These are phyloP conservation scores for Cyphomyrus discorhynchus DNA, from an alignment of 2,113 vertebrate genomes.

Conservation along the genomic window DNA sequence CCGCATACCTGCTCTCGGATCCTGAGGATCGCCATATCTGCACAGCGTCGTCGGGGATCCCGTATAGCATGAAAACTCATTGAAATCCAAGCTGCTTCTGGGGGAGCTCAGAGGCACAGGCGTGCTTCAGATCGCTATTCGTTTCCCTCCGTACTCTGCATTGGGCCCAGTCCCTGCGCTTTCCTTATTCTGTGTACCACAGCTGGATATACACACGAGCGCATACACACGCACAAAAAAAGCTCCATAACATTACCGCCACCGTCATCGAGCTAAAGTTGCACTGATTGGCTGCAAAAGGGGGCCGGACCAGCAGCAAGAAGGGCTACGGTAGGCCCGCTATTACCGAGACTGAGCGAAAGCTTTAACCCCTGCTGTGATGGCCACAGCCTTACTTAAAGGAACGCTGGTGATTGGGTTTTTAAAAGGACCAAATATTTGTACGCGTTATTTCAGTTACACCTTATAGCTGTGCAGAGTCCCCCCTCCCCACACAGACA, in stretches of 20 bases:
- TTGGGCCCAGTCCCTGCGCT: conserved; percentile 13
- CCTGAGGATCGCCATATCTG: conserved; percentile 69
- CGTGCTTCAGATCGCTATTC: neutral
- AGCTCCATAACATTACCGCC: conserved; percentile 59
- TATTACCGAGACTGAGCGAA: neutral
- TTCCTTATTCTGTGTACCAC: conserved; percentile 22
- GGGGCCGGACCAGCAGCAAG: neutral
- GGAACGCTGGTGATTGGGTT: neutral
- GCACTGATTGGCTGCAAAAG: neutral
- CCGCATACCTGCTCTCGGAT: conserved; percentile 66
- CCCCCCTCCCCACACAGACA: too few species aligned
- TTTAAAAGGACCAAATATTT: neutral
- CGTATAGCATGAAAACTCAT: conserved; percentile 50
- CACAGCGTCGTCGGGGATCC: conserved; percentile 35
- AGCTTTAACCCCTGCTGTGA: neutral
- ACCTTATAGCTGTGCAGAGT: neutral
- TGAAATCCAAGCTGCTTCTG: neutral
- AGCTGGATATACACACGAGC: neutral
- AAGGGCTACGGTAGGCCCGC: neutral
- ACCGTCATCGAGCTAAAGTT: conserved; percentile 7
- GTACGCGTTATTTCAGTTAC: neutral
- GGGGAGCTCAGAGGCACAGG: neutral
- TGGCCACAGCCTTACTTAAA: neutral
- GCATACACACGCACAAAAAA: conserved; percentile 18
- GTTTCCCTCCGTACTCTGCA: neutral